A percentile compares a stretch with the other conserved stretches of the same genome.
phyloP scores from a whole-genome alignment of 2,888 invertebrate genomes.

The Himalopsyche japonica region DNA sequence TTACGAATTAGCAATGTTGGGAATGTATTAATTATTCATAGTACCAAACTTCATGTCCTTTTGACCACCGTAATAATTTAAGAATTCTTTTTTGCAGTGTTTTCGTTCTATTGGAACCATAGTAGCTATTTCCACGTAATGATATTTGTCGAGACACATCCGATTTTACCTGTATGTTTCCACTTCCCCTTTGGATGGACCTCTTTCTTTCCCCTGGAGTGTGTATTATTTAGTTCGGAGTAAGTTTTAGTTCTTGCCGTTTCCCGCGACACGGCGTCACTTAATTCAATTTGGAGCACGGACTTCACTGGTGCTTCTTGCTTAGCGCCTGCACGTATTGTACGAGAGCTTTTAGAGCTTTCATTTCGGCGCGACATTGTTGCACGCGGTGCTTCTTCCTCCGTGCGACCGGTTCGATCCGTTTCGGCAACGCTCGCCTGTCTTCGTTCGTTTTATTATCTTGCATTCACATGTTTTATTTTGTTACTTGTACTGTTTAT shows the following conservation, averaged over 20 bases:
- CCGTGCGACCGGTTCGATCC: neutral
- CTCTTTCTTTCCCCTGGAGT: neutral
- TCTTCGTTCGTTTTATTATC: neutral
- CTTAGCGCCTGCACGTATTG: constrained; percentile 11
- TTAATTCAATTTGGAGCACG: constrained; percentile 27
- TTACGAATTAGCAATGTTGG: too few species aligned
- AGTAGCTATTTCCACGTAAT: too few species aligned
- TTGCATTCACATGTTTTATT: neutral
- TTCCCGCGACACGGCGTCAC: constrained; percentile 8
- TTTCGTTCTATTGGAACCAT: too few species aligned
- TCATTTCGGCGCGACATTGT: constrained; percentile 9
- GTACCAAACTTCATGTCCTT: too few species aligned
- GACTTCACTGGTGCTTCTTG: neutral
- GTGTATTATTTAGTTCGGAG: neutral
- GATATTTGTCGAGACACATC: too few species aligned
- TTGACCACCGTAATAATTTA: too few species aligned
- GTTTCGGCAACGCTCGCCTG: neutral
- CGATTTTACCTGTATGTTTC: neutral
- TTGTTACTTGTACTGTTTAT: neutral
- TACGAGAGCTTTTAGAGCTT: constrained; percentile 16
- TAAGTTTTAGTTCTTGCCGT: neutral
- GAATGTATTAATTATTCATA: too few species aligned
- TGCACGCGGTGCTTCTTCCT: constrained; percentile 2
- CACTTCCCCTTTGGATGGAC: neutral
- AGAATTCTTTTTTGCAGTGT: too few species aligned